A percentile compares a stretch with the other conserved stretches of the same genome.
phyloP scores from a whole-genome alignment of 2,113 vertebrate species.

The Daphoenositta chrysoptera region DNA sequence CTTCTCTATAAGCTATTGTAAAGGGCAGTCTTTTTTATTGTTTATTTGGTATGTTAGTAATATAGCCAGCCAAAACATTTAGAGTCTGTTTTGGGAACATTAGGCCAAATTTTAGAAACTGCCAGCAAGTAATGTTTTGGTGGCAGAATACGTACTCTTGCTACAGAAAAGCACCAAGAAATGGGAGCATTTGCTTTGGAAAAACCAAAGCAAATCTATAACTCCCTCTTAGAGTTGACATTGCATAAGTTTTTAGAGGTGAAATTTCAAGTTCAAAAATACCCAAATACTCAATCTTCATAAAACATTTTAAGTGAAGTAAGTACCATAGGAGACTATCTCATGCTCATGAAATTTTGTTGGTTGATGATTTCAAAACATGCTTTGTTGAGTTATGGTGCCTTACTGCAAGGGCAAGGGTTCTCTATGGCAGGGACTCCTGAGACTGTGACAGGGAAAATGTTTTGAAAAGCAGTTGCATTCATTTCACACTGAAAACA shows the following conservation, averaged over 20 bases:
- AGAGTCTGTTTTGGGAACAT: not conserved
- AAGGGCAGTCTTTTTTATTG: not conserved
- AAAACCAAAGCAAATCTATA: not conserved
- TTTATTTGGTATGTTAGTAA: not conserved
- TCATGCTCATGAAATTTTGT: not conserved
- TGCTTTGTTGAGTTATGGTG: not conserved
- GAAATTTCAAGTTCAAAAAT: not conserved
- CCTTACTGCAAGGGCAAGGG: not conserved
- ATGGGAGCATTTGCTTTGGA: accelerated
- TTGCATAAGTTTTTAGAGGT: not conserved
- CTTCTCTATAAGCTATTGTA: not conserved
- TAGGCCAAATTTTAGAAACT: not conserved
- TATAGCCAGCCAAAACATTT: not conserved
- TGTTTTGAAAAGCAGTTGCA: not conserved
- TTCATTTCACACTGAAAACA: not conserved
- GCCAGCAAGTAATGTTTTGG: not conserved
- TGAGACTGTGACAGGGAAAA: not conserved
- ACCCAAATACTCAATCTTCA: not conserved
- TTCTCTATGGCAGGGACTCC: not conserved
- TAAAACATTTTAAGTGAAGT: not conserved
- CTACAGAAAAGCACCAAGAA: not conserved
- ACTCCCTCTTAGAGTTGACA: not conserved
- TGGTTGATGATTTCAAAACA: not conserved
- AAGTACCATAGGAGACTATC: not conserved
- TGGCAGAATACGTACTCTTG: not conserved